Base-by-base conservation (phyloP, 2,888 invertebrate genomes). In the Ditula angustiorana region DNA sequence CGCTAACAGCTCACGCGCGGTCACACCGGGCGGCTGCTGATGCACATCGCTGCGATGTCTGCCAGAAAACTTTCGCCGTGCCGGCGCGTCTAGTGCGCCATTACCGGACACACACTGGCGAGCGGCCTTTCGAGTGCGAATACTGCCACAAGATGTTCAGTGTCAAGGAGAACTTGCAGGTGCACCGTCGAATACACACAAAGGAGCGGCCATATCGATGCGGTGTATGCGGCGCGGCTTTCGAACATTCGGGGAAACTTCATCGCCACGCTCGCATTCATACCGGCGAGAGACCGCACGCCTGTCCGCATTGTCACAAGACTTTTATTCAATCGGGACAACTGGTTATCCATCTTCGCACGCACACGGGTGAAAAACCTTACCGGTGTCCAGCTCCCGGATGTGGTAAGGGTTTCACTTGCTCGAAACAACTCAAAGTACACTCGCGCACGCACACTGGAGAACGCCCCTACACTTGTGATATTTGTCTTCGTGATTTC, bases 261-360 rank as follows among this genome's bases (percentile, higher is more conserved):
- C 97, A 98, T 82, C 95, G 98, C 24, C 98, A 98, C 86, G 97
- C 97, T 94, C 94, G 98, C 67, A 98, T 98, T 74, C 98, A 98
- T 81, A 98, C 98, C 0, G 96, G 98, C 2, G 98, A 98, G 82
- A 94, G 98, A 35, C 98, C 98, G 0, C 98, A 98, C 87, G 97
- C 97, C 75, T 98, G 98, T 80, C 95, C 95, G 23, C 96, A 97
- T 46, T 98, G 98, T 82, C 95, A 95, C 67, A 98, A 98, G 86
- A 98, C 97, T 0, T 98, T 98, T 82, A 98, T 98, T 60, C 98
- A 98, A 83, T 97, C 97, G 10, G 98, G 98, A 0, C 98, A 98
- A 80, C 88, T 98, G 74, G 98, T 98, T 1, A 98, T 98, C 72
- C 98, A 98, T 83, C 96, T 97, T 94, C 94, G 98, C 57, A 97